A percentile compares a stretch with the other conserved stretches of the same genome.
These are phyloP conservation scores for Lipotes vexillifer DNA, from an alignment of 2,113 vertebrate genomes.

Conservation along the genomic window DNA sequence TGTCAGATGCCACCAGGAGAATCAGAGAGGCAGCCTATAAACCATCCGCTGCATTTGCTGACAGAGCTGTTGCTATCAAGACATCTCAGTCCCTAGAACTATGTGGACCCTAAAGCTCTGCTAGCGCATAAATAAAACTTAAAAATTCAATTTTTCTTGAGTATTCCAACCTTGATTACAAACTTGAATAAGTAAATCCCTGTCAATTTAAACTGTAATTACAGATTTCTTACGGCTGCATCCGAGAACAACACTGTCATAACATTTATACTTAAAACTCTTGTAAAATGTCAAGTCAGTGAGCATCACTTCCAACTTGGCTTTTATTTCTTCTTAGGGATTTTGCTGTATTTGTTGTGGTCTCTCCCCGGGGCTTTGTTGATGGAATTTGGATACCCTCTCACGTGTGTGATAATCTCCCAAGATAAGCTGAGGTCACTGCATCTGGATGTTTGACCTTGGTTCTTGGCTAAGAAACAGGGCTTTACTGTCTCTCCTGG, in stretches of 20 bases:
- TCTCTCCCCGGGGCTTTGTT: not conserved
- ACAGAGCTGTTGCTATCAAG: not conserved
- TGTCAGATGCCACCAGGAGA: not conserved
- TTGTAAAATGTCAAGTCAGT: not conserved
- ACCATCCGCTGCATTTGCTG: not conserved
- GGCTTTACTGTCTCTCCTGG: not conserved
- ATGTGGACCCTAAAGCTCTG: not conserved
- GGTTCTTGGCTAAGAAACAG: not conserved
- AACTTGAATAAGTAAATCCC: not conserved
- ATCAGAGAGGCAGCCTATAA: not conserved
- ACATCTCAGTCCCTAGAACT: not conserved
- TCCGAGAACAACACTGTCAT: accelerated
- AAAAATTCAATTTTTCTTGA: not conserved
- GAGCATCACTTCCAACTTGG: not conserved
- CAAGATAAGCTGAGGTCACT: not conserved
- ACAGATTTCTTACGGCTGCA: not conserved
- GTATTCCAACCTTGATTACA: not conserved
- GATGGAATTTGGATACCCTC: not conserved
- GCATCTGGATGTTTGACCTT: not conserved
- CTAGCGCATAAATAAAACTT: not conserved
- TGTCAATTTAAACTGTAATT: too few relatives aligned
- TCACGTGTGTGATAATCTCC: not conserved
- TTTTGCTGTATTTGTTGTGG: not conserved
- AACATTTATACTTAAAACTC: not conserved
- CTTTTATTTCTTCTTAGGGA: not conserved